Conservation (phyloP, 1,140 invertebrate species). For the Papilio helenus region DNA sequence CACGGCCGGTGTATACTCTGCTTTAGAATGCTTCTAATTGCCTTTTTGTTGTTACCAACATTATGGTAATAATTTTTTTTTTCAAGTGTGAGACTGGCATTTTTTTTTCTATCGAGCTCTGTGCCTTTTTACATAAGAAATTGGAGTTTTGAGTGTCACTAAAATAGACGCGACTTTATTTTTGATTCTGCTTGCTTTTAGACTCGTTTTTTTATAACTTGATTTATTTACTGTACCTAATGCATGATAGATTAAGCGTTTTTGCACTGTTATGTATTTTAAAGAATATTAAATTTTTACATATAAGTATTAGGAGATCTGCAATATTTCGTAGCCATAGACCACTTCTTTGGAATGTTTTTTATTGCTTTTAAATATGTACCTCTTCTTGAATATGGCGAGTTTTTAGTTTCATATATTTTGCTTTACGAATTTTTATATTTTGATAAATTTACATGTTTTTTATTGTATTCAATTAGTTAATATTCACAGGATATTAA, state of each 20-base stretch:
- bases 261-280: background rate
- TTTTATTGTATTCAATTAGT: too few species aligned
- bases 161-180: background rate
- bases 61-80: background rate
- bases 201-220: background rate
- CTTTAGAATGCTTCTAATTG: background rate
- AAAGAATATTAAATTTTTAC: background rate
- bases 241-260: too few species aligned
- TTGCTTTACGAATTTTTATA: background rate
- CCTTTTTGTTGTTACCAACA: background rate
- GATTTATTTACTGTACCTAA: background rate
- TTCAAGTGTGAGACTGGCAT: background rate
- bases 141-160: background rate
- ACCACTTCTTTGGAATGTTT: background rate
- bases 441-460: too few species aligned
- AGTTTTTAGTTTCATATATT: background rate
- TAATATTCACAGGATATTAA: too few species aligned
- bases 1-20: slow-evolving; percentile 30
- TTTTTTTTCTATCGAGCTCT: background rate
- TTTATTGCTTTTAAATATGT: background rate
- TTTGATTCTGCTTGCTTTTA: background rate
- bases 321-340: background rate
- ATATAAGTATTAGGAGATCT: background rate
- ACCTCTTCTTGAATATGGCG: background rate
- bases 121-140: background rate